These are phyloP conservation scores for Chaetophractus vellerosus DNA, from an alignment of 2,797 vertebrate genomes.

Conservation along the genomic window DNA sequence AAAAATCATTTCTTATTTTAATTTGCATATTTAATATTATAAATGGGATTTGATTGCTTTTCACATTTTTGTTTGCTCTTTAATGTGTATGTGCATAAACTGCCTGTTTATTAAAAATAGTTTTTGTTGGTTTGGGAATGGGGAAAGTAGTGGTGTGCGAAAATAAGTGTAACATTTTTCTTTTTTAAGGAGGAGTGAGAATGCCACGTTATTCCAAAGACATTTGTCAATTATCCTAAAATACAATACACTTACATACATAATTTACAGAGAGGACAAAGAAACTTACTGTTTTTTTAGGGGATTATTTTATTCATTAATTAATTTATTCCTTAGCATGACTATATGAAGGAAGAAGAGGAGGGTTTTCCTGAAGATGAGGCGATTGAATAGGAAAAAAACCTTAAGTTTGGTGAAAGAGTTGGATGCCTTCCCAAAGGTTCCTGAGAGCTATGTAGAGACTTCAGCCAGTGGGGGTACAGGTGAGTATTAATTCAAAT, in stretches of 20 bases:
- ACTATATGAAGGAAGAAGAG: constrained; percentile 91
- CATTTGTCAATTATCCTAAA: constrained; percentile 28
- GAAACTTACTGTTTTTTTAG: neutral
- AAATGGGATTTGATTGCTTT: constrained; percentile 3
- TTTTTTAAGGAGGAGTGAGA: neutral
- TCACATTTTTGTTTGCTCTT: neutral
- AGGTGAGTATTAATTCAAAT: constrained; percentile 89
- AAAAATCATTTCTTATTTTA: neutral
- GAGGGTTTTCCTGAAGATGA: constrained; percentile 92
- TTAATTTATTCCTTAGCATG: constrained; percentile 83
- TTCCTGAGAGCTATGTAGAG: constrained; percentile 99
- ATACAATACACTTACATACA: neutral
- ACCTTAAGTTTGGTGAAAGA: constrained; percentile 97
- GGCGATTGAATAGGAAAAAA: constrained; percentile 97
- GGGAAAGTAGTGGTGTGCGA: neutral
- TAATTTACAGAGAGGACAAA: neutral
- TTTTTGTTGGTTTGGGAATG: constrained; percentile 1
- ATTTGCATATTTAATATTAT: constrained; percentile 50
- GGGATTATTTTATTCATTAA: neutral
- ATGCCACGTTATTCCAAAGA: constrained; percentile 4
- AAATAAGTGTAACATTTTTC: neutral
- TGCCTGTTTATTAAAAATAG: neutral
- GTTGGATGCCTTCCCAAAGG: constrained; percentile 98
- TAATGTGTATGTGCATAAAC: constrained; percentile 37
- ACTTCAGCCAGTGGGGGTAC: constrained; percentile 97